These are phyloP conservation scores for Tapirus indicus DNA, from an alignment of 2,797 vertebrate genomes.

Conservation along the genomic window DNA sequence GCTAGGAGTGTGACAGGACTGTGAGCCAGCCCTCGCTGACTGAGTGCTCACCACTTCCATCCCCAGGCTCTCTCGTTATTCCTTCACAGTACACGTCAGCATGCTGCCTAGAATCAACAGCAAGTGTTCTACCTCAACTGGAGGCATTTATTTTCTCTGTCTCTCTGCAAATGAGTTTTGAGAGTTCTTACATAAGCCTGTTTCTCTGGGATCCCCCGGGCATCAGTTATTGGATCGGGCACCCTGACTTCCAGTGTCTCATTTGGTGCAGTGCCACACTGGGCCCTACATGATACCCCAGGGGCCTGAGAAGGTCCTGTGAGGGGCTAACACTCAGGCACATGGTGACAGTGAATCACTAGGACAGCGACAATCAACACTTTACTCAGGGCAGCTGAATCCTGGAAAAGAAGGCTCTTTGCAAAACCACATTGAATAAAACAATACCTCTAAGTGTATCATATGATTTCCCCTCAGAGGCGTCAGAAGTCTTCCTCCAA, in stretches of 20 bases:
- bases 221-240: neutral
- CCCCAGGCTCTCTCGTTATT: accelerated
- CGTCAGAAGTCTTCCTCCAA: neutral
- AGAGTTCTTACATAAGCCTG: neutral
- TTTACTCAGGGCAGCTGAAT: neutral
- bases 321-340: accelerated
- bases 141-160: neutral
- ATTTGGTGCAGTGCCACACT: accelerated
- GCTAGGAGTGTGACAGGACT: neutral
- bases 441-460: accelerated
- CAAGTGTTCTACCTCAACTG: accelerated
- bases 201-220: neutral
- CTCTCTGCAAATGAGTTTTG: too few species aligned
- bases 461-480: accelerated
- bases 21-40: accelerated
- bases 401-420: neutral
- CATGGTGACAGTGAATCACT: too few species aligned
- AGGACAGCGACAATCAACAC: accelerated
- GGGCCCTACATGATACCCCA: accelerated
- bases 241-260: accelerated
- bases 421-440: neutral
- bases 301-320: neutral
- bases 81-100: accelerated
- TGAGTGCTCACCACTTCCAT: accelerated
- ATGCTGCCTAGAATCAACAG: accelerated